Percentiles rank a stretch among this genome's conserved stretches.
Conservation (phyloP, 2,797 vertebrate genomes). For the Nyctalus aviator region DNA sequence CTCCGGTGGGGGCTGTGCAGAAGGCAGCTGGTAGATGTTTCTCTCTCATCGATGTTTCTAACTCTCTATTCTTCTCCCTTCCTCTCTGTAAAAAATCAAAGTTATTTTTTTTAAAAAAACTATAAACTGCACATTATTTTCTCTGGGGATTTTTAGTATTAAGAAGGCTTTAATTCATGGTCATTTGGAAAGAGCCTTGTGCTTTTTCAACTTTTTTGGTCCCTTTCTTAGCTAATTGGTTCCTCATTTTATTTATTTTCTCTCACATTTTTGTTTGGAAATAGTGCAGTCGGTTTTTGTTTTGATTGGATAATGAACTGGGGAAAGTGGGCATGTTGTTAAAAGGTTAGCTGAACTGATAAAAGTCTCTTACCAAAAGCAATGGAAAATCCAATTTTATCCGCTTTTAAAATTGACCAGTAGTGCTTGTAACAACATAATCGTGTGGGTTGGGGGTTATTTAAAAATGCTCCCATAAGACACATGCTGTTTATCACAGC, state of each 20-base stretch:
- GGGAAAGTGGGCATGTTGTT: neutral
- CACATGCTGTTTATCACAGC: neutral
- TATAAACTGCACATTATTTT: neutral
- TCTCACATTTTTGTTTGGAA: constrained; percentile 6
- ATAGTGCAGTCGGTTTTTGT: neutral
- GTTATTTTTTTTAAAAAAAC: neutral
- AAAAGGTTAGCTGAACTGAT: neutral
- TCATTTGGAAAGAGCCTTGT: neutral
- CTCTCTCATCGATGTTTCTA: too few relatives aligned
- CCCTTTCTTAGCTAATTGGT: neutral
- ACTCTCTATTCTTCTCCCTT: too few relatives aligned
- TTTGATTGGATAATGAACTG: constrained; percentile 17
- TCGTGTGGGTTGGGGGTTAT: neutral
- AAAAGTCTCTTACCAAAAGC: constrained; percentile 43
- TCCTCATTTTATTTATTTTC: constrained; percentile 3
- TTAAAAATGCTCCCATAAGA: neutral
- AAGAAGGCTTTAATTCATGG: constrained; percentile 16
- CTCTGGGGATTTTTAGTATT: neutral
- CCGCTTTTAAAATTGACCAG: neutral
- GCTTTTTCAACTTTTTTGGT: neutral
- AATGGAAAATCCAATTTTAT: constrained; percentile 21
- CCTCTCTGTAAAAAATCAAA: too few relatives aligned
- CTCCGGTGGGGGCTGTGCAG: too few relatives aligned
- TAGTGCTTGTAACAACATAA: neutral
- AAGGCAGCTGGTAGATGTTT: too few relatives aligned